A percentile compares a stretch with the other conserved stretches of the same genome.
These are phyloP conservation scores for Gavialis gangeticus DNA, from an alignment of 2,113 vertebrate species.

Conservation along the genomic window DNA sequence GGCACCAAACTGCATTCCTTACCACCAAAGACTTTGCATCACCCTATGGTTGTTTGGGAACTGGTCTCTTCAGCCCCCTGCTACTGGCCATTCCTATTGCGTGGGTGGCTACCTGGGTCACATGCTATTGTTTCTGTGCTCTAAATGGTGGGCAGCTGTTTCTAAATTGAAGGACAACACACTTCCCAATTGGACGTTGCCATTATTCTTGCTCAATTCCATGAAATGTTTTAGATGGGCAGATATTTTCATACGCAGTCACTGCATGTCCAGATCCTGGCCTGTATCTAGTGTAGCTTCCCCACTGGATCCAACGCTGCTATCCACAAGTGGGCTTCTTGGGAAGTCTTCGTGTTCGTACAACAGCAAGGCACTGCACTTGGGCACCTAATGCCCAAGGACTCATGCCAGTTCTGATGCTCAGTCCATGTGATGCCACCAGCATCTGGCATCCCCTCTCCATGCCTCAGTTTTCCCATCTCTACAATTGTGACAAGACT, in stretches of 20 bases:
- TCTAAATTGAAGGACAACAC: not conserved
- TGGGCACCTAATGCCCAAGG: not conserved
- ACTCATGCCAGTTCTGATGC: not conserved
- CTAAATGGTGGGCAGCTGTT: not conserved
- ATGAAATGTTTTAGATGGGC: not conserved
- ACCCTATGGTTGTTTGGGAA: not conserved
- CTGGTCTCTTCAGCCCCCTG: not conserved
- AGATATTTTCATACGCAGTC: not conserved
- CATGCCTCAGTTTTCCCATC: not conserved
- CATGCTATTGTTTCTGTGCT: not conserved
- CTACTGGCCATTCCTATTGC: not conserved
- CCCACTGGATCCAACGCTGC: not conserved
- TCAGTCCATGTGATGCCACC: not conserved
- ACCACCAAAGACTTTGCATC: not conserved
- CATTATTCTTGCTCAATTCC: not conserved
- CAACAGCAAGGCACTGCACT: not conserved
- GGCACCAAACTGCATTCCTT: not conserved
- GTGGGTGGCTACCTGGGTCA: not conserved
- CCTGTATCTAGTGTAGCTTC: not conserved
- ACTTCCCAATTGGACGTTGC: not conserved
- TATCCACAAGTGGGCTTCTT: not conserved
- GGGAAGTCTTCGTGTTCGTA: not conserved
- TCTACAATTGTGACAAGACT: not conserved
- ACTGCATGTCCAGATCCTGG: not conserved
- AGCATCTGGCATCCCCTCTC: not conserved